Evolutionary conservation across 2,113 vertebrate species (phyloP).

Genomic region (Arenaria interpres): DNA sequence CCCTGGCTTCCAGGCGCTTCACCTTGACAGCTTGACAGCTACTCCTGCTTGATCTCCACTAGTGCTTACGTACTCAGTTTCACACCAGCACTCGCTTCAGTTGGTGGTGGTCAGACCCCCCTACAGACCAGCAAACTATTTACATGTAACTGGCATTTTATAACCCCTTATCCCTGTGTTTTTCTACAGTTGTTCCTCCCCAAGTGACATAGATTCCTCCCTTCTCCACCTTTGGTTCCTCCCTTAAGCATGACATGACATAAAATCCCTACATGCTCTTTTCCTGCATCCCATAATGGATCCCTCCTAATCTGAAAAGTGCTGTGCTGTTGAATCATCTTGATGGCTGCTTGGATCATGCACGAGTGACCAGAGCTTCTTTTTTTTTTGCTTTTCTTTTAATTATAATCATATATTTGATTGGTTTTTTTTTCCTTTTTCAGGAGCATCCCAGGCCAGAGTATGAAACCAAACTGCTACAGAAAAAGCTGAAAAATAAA

Average conservation of each 20-base stretch:
- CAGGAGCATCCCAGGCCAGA: constrained; percentile 93
- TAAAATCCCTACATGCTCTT: neutral
- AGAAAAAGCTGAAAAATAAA: constrained; percentile 86
- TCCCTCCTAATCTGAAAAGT: neutral
- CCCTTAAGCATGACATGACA: neutral
- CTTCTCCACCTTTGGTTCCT: neutral
- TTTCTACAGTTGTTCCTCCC: neutral
- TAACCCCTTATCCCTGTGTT: neutral
- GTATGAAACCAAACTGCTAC: constrained; percentile 89
- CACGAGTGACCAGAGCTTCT: neutral
- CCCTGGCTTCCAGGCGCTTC: neutral
- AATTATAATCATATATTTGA: neutral
- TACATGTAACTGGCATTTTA: neutral
- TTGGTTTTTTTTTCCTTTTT: neutral
- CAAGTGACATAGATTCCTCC: neutral
- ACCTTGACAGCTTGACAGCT: neutral
- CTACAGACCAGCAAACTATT: neutral
- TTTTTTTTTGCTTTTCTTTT: neutral
- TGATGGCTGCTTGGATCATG: neutral
- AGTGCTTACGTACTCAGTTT: neutral
- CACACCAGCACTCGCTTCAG: neutral
- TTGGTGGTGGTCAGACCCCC: neutral
- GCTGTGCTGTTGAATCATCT: neutral
- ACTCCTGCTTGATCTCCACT: neutral
- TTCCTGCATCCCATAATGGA: neutral